Conservation (phyloP, 2,797 vertebrate genomes). For the Enteromius fasciolatus region DNA sequence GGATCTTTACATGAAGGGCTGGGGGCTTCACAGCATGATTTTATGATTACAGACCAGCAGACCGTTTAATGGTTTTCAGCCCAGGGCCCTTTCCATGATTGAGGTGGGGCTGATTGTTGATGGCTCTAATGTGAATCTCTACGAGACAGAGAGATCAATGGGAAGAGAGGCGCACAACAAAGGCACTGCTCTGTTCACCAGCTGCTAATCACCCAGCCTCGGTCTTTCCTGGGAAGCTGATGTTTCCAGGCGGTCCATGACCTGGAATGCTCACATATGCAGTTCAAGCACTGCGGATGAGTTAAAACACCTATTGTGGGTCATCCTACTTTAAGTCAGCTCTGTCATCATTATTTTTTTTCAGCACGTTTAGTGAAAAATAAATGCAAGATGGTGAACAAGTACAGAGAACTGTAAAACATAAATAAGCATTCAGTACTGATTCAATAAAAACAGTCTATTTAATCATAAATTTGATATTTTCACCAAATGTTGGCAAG, state of each 20-base stretch:
- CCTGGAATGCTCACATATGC: constrained; percentile 17
- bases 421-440: no score
- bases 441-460: no score
- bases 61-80: constrained; percentile 52
- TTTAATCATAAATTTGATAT: no score
- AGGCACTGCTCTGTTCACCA: constrained; percentile 46
- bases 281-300: background rate
- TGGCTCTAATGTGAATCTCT: constrained; percentile 48
- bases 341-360: background rate
- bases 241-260: background rate
- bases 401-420: no score
- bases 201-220: constrained; percentile 28
- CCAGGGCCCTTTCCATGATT: constrained; percentile 35
- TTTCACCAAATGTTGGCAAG: no score
- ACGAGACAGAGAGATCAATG: constrained; percentile 43
- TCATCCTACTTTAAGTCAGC: background rate
- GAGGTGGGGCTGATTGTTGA: constrained; percentile 36
- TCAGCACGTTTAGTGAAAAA: background rate
- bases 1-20: constrained; percentile 27
- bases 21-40: constrained; percentile 34
- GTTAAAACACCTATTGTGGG: background rate
- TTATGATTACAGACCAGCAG: constrained; percentile 42
- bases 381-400: background rate
- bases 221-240: constrained; percentile 3
- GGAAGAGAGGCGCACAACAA: constrained; percentile 37